Evolutionary conservation across 53 echinoderm and acorn worm species (phyloP).

Genomic region (Holothuria leucospilota): DNA sequence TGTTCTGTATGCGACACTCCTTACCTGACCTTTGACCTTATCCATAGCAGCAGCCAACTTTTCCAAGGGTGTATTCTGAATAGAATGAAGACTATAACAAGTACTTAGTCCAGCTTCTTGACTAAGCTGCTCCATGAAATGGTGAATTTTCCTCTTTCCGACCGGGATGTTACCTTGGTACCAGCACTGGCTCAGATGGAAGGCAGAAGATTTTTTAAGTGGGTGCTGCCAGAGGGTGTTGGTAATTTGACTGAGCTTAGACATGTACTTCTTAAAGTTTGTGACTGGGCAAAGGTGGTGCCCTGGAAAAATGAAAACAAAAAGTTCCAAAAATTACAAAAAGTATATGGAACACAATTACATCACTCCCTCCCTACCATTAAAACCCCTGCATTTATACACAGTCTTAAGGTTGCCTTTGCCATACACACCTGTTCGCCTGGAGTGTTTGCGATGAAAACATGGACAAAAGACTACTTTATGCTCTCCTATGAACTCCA

Average conservation of each 20-base stretch:
- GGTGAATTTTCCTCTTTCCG: slow-evolving; percentile 31
- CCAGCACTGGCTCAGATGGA: slow-evolving; percentile 15
- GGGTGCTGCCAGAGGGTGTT: slow-evolving; percentile 47
- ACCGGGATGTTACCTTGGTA: slow-evolving; percentile 43
- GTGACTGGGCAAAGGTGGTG: slow-evolving; percentile 35
- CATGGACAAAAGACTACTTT: no score
- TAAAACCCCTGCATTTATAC: no score
- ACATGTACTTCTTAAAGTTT: slow-evolving; percentile 25
- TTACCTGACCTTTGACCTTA: slow-evolving; percentile 12
- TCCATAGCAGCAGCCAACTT: slow-evolving; percentile 22
- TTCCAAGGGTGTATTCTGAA: slow-evolving; percentile 11
- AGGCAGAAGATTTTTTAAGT: not conserved
- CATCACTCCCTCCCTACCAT: no score
- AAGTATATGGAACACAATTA: no score
- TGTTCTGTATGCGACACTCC: not conserved
- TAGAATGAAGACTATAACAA: not conserved
- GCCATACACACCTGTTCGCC: no score
- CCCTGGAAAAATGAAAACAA: not conserved
- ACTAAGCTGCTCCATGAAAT: slow-evolving; percentile 28
- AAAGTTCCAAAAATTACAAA: not conserved
- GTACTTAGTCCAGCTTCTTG: not conserved
- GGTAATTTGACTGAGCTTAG: slow-evolving; percentile 16
- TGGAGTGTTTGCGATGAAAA: no score
- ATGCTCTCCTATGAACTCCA: no score
- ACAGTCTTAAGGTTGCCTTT: no score